Evolutionary conservation across 2,888 invertebrate species (phyloP).

Genomic region (Agrenia bidenticulata): DNA sequence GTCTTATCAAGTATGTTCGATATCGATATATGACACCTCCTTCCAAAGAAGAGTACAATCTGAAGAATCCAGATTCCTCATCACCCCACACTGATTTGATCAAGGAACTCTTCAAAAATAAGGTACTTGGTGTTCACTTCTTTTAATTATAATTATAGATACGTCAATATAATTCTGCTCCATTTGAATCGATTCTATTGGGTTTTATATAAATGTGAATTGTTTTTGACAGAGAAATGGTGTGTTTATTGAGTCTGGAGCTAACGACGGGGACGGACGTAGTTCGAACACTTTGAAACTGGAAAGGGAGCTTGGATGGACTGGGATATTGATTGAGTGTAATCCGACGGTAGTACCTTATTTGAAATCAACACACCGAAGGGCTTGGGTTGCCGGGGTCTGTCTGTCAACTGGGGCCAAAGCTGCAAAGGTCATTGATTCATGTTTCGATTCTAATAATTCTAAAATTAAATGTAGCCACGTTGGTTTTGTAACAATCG

Average conservation of each 20-base stretch:
- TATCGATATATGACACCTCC: conserved; percentile 25
- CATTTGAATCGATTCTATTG: neutral
- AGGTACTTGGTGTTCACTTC: neutral
- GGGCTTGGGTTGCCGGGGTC: conserved; percentile 29
- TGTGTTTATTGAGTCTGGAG: conserved; percentile 30
- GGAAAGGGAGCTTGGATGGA: conserved; percentile 32
- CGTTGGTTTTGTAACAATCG: no score
- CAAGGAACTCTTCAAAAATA: conserved; percentile 9
- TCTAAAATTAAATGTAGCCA: no score
- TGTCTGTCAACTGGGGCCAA: conserved; percentile 10
- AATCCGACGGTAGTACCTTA: conserved; percentile 29
- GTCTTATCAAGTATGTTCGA: conserved; percentile 23
- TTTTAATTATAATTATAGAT: neutral
- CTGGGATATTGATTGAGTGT: conserved; percentile 29
- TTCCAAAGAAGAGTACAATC: conserved; percentile 23
- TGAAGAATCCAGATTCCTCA: no score
- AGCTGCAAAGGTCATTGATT: no score
- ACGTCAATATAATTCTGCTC: no score
- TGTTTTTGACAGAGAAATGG: conserved; percentile 14
- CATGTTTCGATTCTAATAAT: no score
- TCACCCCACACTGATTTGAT: no score
- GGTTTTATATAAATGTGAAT: neutral
- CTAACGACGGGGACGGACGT: conserved; percentile 18
- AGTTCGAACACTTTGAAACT: conserved; percentile 21
- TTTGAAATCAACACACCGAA: conserved; percentile 16